phyloP scores from a whole-genome alignment of 2,888 invertebrate species.

The Rhogogaster chlorosoma region DNA sequence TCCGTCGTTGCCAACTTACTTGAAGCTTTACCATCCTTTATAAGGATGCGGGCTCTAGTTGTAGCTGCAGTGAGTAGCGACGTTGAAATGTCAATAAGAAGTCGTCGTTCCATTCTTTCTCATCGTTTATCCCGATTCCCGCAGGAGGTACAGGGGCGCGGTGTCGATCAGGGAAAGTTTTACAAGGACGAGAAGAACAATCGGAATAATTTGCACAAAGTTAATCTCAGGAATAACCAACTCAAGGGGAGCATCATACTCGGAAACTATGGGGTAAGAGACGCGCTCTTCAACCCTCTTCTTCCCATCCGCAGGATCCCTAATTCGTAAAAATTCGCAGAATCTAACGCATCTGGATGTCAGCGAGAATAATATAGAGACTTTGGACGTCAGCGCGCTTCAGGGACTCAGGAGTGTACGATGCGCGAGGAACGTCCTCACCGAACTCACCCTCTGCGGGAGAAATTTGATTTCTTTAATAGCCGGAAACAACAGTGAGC shows the following conservation, averaged over 20 bases:
- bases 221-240: constrained; percentile 88
- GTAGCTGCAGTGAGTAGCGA: constrained; percentile 78
- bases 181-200: constrained; percentile 69
- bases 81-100: neutral
- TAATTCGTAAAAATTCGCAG: constrained; percentile 76
- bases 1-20: constrained; percentile 82
- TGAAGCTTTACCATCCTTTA: constrained; percentile 77
- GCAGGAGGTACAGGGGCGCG: constrained; percentile 64
- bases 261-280: constrained; percentile 90
- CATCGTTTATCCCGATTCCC: constrained; percentile 45
- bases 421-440: constrained; percentile 88
- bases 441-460: constrained; percentile 89
- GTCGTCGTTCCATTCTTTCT: neutral
- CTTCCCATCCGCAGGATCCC: too few species aligned
- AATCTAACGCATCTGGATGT: constrained; percentile 90
- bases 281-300: constrained; percentile 32
- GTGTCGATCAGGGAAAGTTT: constrained; percentile 65
- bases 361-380: constrained; percentile 91
- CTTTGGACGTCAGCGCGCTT: constrained; percentile 89
- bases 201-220: constrained; percentile 80
- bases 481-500: constrained; percentile 90
- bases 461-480: constrained; percentile 86
- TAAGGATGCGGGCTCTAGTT: constrained; percentile 81
- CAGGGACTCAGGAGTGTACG: constrained; percentile 88
- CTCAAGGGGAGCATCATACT: constrained; percentile 91